Evolutionary conservation across 2,888 invertebrate species (phyloP).

Genomic region (Diploptera punctata): DNA sequence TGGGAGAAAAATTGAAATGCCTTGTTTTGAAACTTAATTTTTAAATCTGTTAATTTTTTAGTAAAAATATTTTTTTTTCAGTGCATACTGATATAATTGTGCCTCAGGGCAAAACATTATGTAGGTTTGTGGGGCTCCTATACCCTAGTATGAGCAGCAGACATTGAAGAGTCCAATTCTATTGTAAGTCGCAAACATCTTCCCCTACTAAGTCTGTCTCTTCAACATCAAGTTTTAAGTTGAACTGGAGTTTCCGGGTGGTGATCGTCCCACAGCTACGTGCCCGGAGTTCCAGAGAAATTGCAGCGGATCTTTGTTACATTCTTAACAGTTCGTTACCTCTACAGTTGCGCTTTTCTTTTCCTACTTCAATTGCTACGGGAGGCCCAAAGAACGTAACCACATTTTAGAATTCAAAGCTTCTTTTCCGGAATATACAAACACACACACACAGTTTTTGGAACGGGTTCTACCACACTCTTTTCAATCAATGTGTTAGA

Average conservation of each 20-base stretch:
- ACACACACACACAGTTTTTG: neutral
- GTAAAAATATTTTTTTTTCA: too few relatives aligned
- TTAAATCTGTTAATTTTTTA: too few relatives aligned
- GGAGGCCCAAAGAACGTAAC: neutral
- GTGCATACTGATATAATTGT: too few relatives aligned
- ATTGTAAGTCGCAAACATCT: too few relatives aligned
- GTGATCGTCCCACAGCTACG: conserved; percentile 13
- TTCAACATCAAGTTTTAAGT: conserved; percentile 16
- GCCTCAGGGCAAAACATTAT: too few relatives aligned
- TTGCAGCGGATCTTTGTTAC: conserved; percentile 6
- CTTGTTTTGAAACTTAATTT: too few relatives aligned
- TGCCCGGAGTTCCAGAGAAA: conserved; percentile 7
- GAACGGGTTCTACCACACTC: too few relatives aligned
- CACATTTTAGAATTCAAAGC: neutral
- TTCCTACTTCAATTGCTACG: neutral
- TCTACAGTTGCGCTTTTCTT: neutral
- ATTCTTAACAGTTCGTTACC: conserved; percentile 20
- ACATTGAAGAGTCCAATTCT: too few relatives aligned
- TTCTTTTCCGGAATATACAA: neutral
- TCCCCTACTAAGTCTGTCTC: neutral
- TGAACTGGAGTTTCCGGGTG: conserved; percentile 13
- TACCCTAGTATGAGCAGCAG: too few relatives aligned
- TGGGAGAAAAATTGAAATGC: too few relatives aligned
- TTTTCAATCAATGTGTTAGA: too few relatives aligned
- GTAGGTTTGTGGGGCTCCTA: too few relatives aligned